Base-by-base conservation (phyloP, 1,140 invertebrate species). In the Calephelis nemesis region DNA sequence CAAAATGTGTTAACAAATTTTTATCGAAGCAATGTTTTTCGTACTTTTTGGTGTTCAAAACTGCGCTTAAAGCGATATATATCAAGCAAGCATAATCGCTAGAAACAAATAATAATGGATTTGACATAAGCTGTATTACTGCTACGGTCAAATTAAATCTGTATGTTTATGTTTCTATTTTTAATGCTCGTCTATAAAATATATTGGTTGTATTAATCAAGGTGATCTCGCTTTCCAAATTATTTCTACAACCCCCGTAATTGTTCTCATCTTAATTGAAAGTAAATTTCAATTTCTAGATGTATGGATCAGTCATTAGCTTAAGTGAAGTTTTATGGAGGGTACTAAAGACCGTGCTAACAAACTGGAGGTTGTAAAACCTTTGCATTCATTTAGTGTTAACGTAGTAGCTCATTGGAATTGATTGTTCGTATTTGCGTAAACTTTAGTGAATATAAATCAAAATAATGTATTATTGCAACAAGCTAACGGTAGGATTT, bases 371-470 rank as follows among this genome's bases (percentile, higher is more conserved):
- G 4, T 9, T 11, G 30, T 58, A 58, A 58, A 58, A 58, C 52
- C 52, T 58, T 58, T 58, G 19, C 52, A 58, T 54, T 54, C 50
- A 19, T 58, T 58, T 39, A 12, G 7, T 58, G 52, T 39, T 58
- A 58, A 58, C 19, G 19, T 39, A 19, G 19, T 39, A 58, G 52
- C 50, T 54, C 52, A 19, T 58, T 39, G 19, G 13, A 58, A 58
- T 58, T 39, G 15, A 58, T 58, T 58, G 42, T 45, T 30, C 30
- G 7, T 54, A 49, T 49, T 54, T 19, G 12, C 5, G 10, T 5
- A 15, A 58, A 30, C 9, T 8, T 5, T 39, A 58, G 11, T 58
- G 0, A 30, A 10, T 12, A 2, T 1, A 58, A 58, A 2, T 10
- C 6, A 30, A 58, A 30, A 58, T 30, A 54, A 54, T 54, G 4